Base-by-base conservation (phyloP, 2,888 invertebrate genomes). In the Ennomos quercinarius region DNA sequence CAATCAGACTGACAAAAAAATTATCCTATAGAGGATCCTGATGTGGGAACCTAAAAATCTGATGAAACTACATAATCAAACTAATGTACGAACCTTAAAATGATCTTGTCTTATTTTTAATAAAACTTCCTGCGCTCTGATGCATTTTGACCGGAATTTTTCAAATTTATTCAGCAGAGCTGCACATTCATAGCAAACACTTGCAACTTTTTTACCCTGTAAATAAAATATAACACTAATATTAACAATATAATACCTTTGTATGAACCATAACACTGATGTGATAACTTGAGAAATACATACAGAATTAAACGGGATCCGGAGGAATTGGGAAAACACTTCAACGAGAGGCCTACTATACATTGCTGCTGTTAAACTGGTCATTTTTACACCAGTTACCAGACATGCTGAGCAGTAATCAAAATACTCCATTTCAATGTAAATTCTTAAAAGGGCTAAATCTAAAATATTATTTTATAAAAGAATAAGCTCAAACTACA, bases 171-270 rank as follows among this genome's bases (percentile, higher is more conserved):
- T 27, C 1, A 80, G 51, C n/a, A 74, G 50, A 10, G 66, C 68
- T 5, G 68, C 67, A 68, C 78, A 79, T 56, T 72, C 70, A 60
- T 64, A 78, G 61, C 77, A 80, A 10, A 78, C 59, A 53, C 64
- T 44, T 50, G 39, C 46, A 41, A 63, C 56, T 42, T 35, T 44
- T 56, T 10, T 40, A 8, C 49, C 49, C 69, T 50, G 67, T 54
- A 56, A 63, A 27, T 41, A 10, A 10, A 35, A 11, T 45, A 35
- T 9, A 1, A 9, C 17, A n/a, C n/a, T 17, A 17, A 17, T 4
- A 17, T 17, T 17, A 27, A 27, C 27, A 27, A 2, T 27, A 27
- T 27, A 27, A 27, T 6, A n/a, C n/a, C 27, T 27, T 27, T 27
- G 0, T 27, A 27, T 27, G 4, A 17, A 4, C 17, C 1, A n/a